Evolutionary conservation across 2,888 invertebrate species (phyloP).

Genomic region (Aphidius colemani): DNA sequence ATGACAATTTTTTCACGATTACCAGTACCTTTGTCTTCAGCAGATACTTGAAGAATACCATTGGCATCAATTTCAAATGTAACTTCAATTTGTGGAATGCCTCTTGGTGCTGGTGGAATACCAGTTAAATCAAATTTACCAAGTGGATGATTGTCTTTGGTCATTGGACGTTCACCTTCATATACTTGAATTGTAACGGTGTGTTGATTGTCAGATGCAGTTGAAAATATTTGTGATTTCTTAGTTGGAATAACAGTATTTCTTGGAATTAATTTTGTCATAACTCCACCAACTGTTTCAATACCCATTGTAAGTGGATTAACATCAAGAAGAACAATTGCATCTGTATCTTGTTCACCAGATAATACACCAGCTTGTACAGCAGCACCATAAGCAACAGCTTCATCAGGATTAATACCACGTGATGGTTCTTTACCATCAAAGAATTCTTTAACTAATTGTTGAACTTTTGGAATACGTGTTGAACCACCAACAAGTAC

Average conservation of each 20-base stretch:
- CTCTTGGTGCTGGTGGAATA: constrained; percentile 92
- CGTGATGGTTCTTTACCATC: constrained; percentile 97
- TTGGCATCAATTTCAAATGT: constrained; percentile 95
- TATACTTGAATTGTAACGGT: constrained; percentile 97
- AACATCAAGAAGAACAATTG: constrained; percentile 95
- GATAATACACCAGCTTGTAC: constrained; percentile 98
- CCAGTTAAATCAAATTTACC: constrained; percentile 98
- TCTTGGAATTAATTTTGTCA: constrained; percentile 97
- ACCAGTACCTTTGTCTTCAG: constrained; percentile 99
- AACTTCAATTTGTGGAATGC: constrained; percentile 93
- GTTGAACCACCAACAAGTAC: constrained; percentile 99
- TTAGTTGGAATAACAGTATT: constrained; percentile 99
- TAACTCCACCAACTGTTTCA: constrained; percentile 99
- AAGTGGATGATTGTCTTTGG: constrained; percentile 97
- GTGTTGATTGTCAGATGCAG: constrained; percentile 98
- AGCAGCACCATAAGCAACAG: constrained; percentile 97
- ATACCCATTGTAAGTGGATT: constrained; percentile 99
- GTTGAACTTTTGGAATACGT: constrained; percentile 97
- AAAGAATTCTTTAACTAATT: constrained; percentile 92
- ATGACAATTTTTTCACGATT: constrained; percentile 99
- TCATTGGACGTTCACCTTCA: constrained; percentile 99
- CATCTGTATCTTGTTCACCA: constrained; percentile 96
- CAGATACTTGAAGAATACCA: constrained; percentile 93
- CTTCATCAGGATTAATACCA: constrained; percentile 99
- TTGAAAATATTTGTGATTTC: constrained; percentile 99